Evolutionary conservation across 2,797 vertebrate species (phyloP), one percentile per base, ranked within the genome.

Genomic region (Coreius guichenoti): DNA sequence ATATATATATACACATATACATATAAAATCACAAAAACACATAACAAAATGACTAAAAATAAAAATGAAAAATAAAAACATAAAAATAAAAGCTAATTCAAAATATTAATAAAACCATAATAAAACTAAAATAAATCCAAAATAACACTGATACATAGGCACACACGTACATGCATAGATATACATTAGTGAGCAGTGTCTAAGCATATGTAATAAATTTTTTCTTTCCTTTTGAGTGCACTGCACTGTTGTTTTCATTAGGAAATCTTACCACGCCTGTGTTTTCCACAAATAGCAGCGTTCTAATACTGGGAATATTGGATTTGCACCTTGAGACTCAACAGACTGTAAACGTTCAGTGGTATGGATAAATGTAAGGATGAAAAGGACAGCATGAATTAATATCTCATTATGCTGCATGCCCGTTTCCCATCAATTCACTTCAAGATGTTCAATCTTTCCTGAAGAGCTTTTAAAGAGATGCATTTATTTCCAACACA

Each of bases 291-390:
- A 58, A 82, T 72, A 39, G 12, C 8, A 12, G 17, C 14, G 11
- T 43, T 58, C n/a, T 29, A 45, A 81, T 70, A 49, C 43, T 13
- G 33, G 16, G 19, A 70, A 29, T 43, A 23, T 8, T 43, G n/a
- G 33, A 29, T 29, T 45, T 51, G 14, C 33, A 70, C 67, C 65
- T 58, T 45, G 43, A 29, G 33, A 58, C 14, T 33, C 36, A 72
- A 72, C 68, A 45, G 68, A 43, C 80, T 72, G 80, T 45, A 73
- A 61, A 82, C 68, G 58, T 61, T 72, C 80, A 82, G 26, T 61
- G 68, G 51, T 36, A 70, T n/a, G 36, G 80, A 47, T 61, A 31
- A 61, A 45, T 61, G 26, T 61, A 12, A 72, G 39, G 80, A 73
- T 19, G 13, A n/a, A 82, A 82, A 43, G 65, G 51, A 73, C 69